Conservation (phyloP, 1,140 invertebrate species). For the Ruditapes philippinarum region DNA sequence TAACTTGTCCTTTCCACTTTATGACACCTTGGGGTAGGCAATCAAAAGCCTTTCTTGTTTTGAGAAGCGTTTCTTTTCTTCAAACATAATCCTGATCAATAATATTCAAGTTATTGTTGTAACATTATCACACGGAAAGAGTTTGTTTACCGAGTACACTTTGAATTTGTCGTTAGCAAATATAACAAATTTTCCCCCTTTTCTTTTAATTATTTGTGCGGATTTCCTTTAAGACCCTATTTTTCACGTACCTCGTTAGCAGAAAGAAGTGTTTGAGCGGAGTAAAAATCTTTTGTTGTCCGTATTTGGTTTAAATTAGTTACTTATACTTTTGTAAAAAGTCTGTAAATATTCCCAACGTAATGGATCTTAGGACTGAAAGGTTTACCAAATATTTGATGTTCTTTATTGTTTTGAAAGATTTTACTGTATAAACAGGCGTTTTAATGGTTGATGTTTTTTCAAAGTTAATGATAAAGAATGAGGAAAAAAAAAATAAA, state of each 20-base stretch:
- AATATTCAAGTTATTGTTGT: not conserved
- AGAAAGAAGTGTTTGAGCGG: not conserved
- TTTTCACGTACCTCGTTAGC: not conserved
- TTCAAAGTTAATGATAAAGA: no score
- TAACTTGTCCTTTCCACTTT: constrained; percentile 11
- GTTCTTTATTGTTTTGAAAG: not conserved
- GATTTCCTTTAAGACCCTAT: not conserved
- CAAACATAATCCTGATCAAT: constrained; percentile 36
- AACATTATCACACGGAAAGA: not conserved
- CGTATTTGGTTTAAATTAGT: constrained; percentile 3
- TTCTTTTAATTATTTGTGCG: constrained; percentile 38
- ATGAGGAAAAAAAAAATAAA: no score
- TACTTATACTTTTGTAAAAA: not conserved
- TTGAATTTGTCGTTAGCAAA: constrained; percentile 35
- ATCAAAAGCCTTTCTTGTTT: not conserved
- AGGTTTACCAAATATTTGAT: constrained; percentile 15
- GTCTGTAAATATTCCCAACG: not conserved
- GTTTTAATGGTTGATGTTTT: not conserved
- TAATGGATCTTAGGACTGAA: not conserved
- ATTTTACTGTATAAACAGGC: not conserved
- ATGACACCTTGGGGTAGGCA: constrained; percentile 37
- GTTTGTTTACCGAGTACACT: constrained; percentile 40
- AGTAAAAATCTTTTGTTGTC: not conserved
- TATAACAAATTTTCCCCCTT: constrained; percentile 33
- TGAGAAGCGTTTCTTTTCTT: constrained; percentile 26